Evolutionary conservation across 2,113 vertebrate genomes (phyloP).

Genomic region (Macaca fascicularis): DNA sequence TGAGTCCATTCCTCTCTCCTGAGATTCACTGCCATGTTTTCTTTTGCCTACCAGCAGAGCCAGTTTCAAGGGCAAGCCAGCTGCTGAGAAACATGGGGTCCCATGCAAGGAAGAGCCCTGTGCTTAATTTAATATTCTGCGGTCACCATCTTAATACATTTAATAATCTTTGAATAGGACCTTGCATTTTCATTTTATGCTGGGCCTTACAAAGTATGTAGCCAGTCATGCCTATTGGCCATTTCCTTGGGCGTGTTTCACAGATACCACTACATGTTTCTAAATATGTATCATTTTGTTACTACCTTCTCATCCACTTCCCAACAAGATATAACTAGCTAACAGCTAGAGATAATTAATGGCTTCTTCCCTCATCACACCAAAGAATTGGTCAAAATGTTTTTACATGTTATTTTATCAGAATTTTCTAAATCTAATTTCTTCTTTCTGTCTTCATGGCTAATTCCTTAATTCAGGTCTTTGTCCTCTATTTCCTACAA

Average conservation of each 20-base stretch:
- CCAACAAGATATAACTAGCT: not conserved
- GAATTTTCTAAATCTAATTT: not conserved
- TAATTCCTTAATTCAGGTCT: not conserved
- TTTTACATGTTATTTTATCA: not conserved
- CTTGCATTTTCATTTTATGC: not conserved
- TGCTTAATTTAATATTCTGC: not conserved
- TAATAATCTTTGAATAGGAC: not conserved
- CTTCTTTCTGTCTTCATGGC: not conserved
- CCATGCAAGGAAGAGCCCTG: not conserved
- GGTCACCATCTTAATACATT: not conserved
- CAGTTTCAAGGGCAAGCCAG: not conserved
- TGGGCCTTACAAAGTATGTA: not conserved
- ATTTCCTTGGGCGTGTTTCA: not conserved
- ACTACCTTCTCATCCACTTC: not conserved
- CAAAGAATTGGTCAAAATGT: not conserved
- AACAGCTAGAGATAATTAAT: not conserved
- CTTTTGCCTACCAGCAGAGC: not conserved
- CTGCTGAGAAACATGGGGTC: rapidly evolving
- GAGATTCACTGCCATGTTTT: too few relatives aligned
- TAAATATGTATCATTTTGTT: not conserved
- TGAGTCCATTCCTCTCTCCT: not conserved
- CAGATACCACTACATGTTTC: not conserved
- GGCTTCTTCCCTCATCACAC: not conserved
- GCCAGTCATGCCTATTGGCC: not conserved
- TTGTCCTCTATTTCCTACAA: not conserved